A percentile compares a stretch with the other conserved stretches of the same genome.
These are phyloP conservation scores for Chironomus tepperi DNA, from an alignment of 1,140 invertebrate genomes.

Conservation along the genomic window DNA sequence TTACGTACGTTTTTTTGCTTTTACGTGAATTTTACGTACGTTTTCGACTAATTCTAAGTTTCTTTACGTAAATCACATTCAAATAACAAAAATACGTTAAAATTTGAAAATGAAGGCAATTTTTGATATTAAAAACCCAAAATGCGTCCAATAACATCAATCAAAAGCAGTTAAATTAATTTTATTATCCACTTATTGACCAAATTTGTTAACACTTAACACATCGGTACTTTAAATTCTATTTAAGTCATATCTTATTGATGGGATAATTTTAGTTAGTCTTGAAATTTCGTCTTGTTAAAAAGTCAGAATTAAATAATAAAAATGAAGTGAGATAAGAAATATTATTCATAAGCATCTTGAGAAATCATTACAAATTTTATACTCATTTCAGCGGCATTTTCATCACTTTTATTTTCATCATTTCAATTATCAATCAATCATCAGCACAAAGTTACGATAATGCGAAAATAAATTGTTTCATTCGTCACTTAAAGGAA, in stretches of 20 bases:
- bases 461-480: background rate
- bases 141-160: no score
- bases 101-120: no score
- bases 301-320: background rate
- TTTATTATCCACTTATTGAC: no score
- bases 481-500: background rate
- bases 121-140: no score
- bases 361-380: no score
- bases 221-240: background rate
- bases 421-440: background rate
- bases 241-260: background rate
- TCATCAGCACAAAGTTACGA: background rate
- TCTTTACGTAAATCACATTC: no score
- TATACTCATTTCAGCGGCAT: background rate
- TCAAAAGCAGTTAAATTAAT: no score
- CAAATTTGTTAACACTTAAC: background rate
- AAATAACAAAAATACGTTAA: no score
- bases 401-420: background rate
- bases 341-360: background rate
- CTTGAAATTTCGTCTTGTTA: background rate
- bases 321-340: background rate
- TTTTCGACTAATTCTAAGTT: no score
- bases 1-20: no score
- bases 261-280: background rate
- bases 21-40: no score